phyloP scores from a whole-genome alignment of 2,113 vertebrate species.

The Callocephalon fimbriatum region DNA sequence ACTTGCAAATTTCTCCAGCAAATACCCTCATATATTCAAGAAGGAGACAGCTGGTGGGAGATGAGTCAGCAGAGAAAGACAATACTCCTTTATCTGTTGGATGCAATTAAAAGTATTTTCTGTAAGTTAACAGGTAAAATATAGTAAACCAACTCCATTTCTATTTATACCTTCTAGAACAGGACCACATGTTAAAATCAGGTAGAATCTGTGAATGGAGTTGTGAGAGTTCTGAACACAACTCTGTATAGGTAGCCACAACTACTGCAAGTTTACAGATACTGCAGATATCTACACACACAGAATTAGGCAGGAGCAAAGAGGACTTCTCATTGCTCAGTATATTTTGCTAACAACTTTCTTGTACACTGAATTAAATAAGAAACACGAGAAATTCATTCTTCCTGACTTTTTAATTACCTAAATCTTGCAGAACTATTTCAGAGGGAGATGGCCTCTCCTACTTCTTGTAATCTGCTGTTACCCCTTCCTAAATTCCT shows the following conservation, averaged over 20 bases:
- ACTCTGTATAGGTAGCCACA: too few species aligned
- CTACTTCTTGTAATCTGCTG: background rate
- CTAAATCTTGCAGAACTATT: background rate
- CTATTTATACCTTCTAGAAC: background rate
- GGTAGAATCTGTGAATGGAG: background rate
- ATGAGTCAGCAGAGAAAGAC: too few species aligned
- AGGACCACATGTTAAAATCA: background rate
- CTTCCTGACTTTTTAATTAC: background rate
- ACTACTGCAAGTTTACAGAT: background rate
- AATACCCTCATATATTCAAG: background rate
- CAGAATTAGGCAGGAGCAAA: background rate
- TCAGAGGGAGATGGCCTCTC: background rate
- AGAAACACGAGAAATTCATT: background rate
- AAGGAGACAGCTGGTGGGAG: too few species aligned
- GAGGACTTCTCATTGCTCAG: background rate
- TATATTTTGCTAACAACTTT: background rate
- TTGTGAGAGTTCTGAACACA: background rate
- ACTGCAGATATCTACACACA: background rate
- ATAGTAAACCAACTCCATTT: background rate
- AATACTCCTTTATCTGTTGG: too few species aligned
- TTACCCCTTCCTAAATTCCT: background rate
- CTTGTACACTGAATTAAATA: background rate
- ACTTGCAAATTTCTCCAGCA: background rate
- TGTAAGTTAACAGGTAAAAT: background rate
- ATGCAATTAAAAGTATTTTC: background rate